Evolutionary conservation across 2,113 vertebrate genomes (phyloP), one percentile per base, ranked within the genome.

Genomic region (Albula glossodonta): DNA sequence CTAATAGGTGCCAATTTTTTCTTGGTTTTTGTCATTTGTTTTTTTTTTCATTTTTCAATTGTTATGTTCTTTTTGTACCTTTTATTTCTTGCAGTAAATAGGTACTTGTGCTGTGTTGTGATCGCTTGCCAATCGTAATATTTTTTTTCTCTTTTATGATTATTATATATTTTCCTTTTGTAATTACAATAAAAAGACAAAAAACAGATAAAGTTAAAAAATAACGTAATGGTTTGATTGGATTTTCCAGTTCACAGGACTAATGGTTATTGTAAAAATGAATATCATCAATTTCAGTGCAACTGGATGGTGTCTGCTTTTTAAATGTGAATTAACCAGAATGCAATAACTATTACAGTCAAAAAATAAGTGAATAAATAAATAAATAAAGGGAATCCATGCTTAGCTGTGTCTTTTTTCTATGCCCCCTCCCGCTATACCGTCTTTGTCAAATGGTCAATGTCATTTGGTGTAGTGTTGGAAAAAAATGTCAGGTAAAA

Each of bases 261-360:
- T 94, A 96, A 97, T 96, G 96, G 96, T 97, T 96, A 97, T 96
- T 98, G 96, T 98, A 97, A 97, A 95, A 98, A 98, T 97, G 95
- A 98, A 95, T 97, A 97, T 97, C 96, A 97, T 97, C 93, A 89
- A 97, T 97, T 97, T 97, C 96, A 96, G 96, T 97, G 96, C 97
- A 95, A 97, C 97, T 98, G 97, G 97, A 98, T 97, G 97, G 97
- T 96, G 94, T 95, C 94, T 97, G 97, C 97, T 98, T 98, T 97
- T 97, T 97, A 97, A 98, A 97, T 97, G 98, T 98, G 97, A 98
- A 97, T 97, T 96, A 96, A 97, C 97, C 97, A 97, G 97, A 98
- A 97, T 97, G 97, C 97, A 98, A 97, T 98, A 97, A 97, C 97
- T 97, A 97, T 97, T 97, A 97, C 96, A 96, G 95, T 97, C 91